A percentile compares a stretch with the other conserved stretches of the same genome.
These are phyloP conservation scores for Solenopsis invicta DNA, from an alignment of 1,140 invertebrate species.

Conservation along the genomic window DNA sequence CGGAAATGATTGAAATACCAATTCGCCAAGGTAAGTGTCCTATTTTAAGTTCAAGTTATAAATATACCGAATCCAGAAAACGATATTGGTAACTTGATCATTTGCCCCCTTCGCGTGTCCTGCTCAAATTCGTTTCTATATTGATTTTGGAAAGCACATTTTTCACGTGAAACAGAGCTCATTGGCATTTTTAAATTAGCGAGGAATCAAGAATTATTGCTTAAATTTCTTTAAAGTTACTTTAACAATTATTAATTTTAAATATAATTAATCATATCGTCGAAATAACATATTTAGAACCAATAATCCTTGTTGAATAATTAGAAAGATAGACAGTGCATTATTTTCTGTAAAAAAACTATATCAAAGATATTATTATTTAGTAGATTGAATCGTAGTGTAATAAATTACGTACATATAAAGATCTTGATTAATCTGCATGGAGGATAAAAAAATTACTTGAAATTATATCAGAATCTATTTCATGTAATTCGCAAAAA, in stretches of 20 bases:
- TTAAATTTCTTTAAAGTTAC: not conserved
- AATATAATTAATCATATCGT: not conserved
- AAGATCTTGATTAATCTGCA: not conserved
- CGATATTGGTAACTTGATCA: constrained; percentile 3
- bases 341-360: not conserved
- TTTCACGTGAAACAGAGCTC: not conserved
- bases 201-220: not conserved
- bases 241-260: not conserved
- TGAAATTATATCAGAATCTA: not conserved
- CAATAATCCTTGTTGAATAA: not conserved
- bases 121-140: not conserved
- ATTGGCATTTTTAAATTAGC: not conserved
- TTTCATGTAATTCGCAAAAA: too few relatives aligned
- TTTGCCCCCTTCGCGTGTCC: not conserved
- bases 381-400: not conserved
- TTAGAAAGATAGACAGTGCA: not conserved
- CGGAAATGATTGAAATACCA: constrained; percentile 1
- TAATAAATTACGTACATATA: not conserved
- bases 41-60: constrained; percentile 23
- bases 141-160: not conserved
- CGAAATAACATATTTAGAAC: not conserved
- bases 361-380: not conserved
- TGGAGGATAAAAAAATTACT: not conserved
- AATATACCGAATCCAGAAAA: constrained; percentile 6
- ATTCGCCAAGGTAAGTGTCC: not conserved